Percentiles rank a stretch among this genome's conserved stretches.
phyloP scores from a whole-genome alignment of 2,888 invertebrate species.

The Pristionchus arcanus region DNA sequence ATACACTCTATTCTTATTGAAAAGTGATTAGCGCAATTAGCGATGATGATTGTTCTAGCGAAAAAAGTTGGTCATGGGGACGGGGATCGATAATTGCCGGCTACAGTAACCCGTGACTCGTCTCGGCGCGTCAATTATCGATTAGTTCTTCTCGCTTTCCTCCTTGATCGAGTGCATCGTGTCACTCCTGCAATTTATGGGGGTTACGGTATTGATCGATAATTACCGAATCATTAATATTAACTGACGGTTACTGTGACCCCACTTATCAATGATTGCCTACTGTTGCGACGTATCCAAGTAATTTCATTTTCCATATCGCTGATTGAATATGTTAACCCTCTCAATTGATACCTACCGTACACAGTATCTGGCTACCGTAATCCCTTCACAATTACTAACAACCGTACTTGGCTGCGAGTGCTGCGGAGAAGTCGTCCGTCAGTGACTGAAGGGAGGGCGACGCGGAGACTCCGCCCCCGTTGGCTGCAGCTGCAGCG shows the following conservation, averaged over 20 bases:
- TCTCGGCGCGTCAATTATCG: not conserved
- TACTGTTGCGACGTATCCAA: too few species aligned
- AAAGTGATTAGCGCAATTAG: not conserved
- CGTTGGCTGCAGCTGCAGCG: not conserved
- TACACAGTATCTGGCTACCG: not conserved
- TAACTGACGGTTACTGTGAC: too few species aligned
- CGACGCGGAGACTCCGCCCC: not conserved
- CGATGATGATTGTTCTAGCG: slow-evolving; percentile 28
- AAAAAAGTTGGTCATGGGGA: not conserved
- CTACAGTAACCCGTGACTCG: slow-evolving; percentile 14
- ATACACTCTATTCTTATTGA: not conserved
- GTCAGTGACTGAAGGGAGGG: slow-evolving; percentile 45
- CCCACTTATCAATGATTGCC: too few species aligned
- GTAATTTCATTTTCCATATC: too few species aligned
- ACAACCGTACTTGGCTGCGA: slow-evolving; percentile 42
- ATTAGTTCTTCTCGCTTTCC: slow-evolving; percentile 38
- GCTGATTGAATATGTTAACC: too few species aligned
- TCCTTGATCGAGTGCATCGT: slow-evolving; percentile 30
- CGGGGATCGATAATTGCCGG: not conserved
- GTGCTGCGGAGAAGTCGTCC: slow-evolving; percentile 34
- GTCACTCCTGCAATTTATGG: not conserved
- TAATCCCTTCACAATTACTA: not conserved
- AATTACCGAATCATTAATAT: not conserved
- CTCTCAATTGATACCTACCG: too few species aligned
- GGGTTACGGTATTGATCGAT: not conserved